Evolutionary conservation across 2,113 vertebrate genomes (phyloP), one percentile per base, ranked within the genome.

Genomic region (Oxyruncus cristatus): DNA sequence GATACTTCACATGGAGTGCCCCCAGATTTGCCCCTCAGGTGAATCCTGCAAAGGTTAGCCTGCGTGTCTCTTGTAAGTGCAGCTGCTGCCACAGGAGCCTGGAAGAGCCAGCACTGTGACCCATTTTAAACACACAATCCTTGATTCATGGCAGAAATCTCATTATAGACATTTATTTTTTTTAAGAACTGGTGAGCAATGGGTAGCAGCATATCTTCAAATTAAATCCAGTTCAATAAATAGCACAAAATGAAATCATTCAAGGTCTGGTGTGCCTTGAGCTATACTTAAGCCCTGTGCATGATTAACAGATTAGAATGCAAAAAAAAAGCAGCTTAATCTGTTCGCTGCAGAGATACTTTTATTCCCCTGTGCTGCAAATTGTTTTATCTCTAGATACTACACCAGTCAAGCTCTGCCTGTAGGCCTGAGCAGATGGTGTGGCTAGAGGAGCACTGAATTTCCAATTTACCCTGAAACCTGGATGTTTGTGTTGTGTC

Each of bases 221-320:
- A 95, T 94, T 89, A 92, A 96, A 95, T 86, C 79, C 42, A 77
- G 88, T 90, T 96, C 88, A 90, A 94, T 95, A 95, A 93, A 96
- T 79, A 92, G 68, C 1, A 8, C 90, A 93, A 95, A 97, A 95
- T 90, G 80, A 96, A 96, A 96, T 82, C 85, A 88, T 73, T 94
- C 75, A 28, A 44, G 73, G 95, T 77, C 94, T 85, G 63, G 33
- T 63, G 74, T 94, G 92, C 93, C 94, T 96, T 90, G 75, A 96
- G 92, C 92, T 90, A 26, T 85, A 84, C 90, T 93, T 93, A 94
- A 96, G 53, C 72, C 71, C 42, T 63, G 35, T 67, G 59, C 75
- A 52, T 88, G 95, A 97, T 96, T 96, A 96, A 96, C 95, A 95
- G 95, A 96, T 96, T 96, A 96, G 87, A 94, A 90, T 67, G 74